Evolutionary conservation across 2,797 vertebrate species (phyloP).

Genomic region (Chromis chromis): DNA sequence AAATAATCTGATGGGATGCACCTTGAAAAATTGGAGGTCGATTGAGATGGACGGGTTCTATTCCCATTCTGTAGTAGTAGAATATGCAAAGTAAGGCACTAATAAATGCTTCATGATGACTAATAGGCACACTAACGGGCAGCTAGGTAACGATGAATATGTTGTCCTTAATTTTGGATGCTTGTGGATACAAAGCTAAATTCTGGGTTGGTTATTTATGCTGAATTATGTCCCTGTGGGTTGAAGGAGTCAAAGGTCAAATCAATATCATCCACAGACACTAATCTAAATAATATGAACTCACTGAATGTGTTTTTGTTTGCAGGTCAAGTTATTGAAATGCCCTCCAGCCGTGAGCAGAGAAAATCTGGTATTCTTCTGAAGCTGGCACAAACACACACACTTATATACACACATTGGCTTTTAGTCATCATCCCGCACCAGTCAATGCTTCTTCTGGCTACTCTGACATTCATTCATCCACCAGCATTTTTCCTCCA

Average conservation of each 20-base stretch:
- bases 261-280: neutral
- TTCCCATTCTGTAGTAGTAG: too few relatives aligned
- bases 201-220: neutral
- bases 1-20: too few relatives aligned
- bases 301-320: neutral
- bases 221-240: too few relatives aligned
- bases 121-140: too few relatives aligned
- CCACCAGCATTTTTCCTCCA: constrained; percentile 10
- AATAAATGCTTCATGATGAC: too few relatives aligned
- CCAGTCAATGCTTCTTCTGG: constrained; percentile 8
- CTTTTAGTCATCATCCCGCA: neutral
- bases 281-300: neutral
- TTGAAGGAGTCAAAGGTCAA: constrained; percentile 9
- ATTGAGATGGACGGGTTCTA: too few relatives aligned
- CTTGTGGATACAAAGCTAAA: neutral
- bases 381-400: neutral
- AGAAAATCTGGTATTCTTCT: neutral
- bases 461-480: constrained; percentile 6
- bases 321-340: constrained; percentile 2
- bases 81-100: too few relatives aligned
- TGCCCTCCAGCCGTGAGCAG: constrained; percentile 1
- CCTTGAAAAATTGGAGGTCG: too few relatives aligned
- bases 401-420: constrained; percentile 5
- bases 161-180: neutral
- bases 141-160: too few relatives aligned